Evolutionary conservation across 1,140 invertebrate genomes (phyloP).

Genomic region (Bombus waltoni): DNA sequence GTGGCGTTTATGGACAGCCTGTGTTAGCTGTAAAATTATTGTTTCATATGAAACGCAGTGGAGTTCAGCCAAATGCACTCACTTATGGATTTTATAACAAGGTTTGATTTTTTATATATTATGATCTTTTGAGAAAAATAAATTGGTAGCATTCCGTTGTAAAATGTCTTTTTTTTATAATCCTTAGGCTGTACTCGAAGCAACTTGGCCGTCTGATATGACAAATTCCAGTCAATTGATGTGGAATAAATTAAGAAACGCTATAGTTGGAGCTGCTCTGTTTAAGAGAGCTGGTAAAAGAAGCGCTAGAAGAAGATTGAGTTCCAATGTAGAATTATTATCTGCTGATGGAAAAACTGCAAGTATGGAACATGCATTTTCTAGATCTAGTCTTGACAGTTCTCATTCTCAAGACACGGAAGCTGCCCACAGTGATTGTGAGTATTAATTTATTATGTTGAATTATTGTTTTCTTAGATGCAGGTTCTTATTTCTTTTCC

Average conservation of each 20-base stretch:
- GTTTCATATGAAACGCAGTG: constrained; percentile 97
- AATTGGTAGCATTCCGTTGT: constrained; percentile 9
- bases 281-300: constrained; percentile 89
- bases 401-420: constrained; percentile 81
- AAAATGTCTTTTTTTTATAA: background rate
- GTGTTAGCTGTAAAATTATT: constrained; percentile 97
- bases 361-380: constrained; percentile 78
- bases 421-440: constrained; percentile 77
- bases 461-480: background rate
- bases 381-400: constrained; percentile 80
- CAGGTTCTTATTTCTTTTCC: constrained; percentile 33
- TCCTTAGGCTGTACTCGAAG: constrained; percentile 92
- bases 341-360: constrained; percentile 73
- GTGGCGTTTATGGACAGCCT: constrained; percentile 96
- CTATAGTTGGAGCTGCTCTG: constrained; percentile 94
- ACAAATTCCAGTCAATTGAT: constrained; percentile 91
- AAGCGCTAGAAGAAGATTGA: constrained; percentile 81
- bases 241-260: constrained; percentile 97
- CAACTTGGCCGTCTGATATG: constrained; percentile 95
- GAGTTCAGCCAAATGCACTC: constrained; percentile 97
- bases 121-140: background rate
- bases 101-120: constrained; percentile 59
- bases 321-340: constrained; percentile 75
- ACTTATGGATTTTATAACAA: constrained; percentile 93
- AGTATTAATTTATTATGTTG: constrained; percentile 48